Evolutionary conservation across 2,888 invertebrate genomes (phyloP), one percentile per base, ranked within the genome.

Genomic region (Mesorhabditis sp.): DNA sequence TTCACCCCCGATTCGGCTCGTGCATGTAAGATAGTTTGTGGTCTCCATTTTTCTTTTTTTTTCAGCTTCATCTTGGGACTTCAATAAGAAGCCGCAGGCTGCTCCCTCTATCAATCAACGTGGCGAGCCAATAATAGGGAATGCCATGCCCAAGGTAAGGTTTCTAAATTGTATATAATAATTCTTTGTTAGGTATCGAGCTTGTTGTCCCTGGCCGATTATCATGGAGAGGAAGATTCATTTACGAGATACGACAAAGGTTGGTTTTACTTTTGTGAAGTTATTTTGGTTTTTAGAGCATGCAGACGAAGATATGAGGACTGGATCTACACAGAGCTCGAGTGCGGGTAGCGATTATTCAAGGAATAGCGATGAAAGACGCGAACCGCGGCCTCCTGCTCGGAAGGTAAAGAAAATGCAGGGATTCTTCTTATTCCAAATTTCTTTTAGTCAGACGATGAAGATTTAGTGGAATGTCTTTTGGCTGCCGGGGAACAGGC

Each of bases 301-400:
- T 50, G 10, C 10, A 50, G 58, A 28, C 2, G 28, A 50, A 50
- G 58, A 50, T 50, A 13, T n/a, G 58, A 50, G 58, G 58, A 50
- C n/a, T 10, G n/a, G n/a, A 50, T n/a, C 58, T 13, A 50, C 10
- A n/a, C 10, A 50, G 7, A n/a, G n/a, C 58, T n/a, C 58, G 58
- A 50, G 58, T 50, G 58, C 10, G 10, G n/a, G 58, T n/a, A 50
- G 58, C 58, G n/a, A n/a, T 50, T 13, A n/a, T 13, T 50, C 58
- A 50, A 28, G 28, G 28, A 28, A 28, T 28, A 28, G 28, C 28
- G 28, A 28, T 28, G 58, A 50, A 50, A 50, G n/a, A 10, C 7
- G n/a, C 10, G 58, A 50, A 50, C 58, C 58, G n/a, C 58, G 58
- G n/a, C 58, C 58, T 13, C 58, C 58, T 50, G 58, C 58, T 50